Conservation (phyloP, 2,113 vertebrate species). For the Neotragus pygmaeus region DNA sequence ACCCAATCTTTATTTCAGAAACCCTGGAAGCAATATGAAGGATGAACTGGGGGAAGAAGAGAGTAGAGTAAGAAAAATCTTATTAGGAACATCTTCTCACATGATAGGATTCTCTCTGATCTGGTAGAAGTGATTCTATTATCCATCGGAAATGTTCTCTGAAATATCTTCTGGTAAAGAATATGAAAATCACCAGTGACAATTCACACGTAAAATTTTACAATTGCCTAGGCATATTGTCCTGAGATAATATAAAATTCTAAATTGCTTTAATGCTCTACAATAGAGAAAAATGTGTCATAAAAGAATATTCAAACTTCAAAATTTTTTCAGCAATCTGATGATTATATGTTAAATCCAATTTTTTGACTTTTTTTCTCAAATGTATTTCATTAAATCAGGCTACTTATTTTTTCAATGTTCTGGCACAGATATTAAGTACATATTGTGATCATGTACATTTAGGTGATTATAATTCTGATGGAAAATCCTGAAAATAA, state of each 20-base stretch:
- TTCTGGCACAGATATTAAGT: not conserved
- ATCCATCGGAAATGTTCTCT: not conserved
- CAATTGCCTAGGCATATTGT: not conserved
- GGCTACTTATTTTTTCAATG: not conserved
- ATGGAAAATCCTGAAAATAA: not conserved
- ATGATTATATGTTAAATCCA: not conserved
- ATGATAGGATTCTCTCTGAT: not conserved
- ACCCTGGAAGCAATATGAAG: not conserved
- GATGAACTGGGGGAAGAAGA: not conserved
- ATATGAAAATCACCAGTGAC: not conserved
- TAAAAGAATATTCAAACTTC: not conserved
- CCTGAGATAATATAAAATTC: not conserved
- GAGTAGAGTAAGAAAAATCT: not conserved
- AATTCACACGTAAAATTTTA: not conserved
- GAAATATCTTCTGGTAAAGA: not conserved
- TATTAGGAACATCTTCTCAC: not conserved
- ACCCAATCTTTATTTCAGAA: not conserved
- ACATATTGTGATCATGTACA: not conserved
- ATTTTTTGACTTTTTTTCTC: not conserved
- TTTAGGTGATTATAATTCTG: not conserved
- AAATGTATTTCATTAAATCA: not conserved
- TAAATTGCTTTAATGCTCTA: not conserved
- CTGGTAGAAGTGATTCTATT: not conserved
- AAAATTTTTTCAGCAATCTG: not conserved
- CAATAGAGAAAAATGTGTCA: not conserved